These are phyloP conservation scores for Lycia hirtaria DNA, from an alignment of 2,888 invertebrate species.

Conservation along the genomic window DNA sequence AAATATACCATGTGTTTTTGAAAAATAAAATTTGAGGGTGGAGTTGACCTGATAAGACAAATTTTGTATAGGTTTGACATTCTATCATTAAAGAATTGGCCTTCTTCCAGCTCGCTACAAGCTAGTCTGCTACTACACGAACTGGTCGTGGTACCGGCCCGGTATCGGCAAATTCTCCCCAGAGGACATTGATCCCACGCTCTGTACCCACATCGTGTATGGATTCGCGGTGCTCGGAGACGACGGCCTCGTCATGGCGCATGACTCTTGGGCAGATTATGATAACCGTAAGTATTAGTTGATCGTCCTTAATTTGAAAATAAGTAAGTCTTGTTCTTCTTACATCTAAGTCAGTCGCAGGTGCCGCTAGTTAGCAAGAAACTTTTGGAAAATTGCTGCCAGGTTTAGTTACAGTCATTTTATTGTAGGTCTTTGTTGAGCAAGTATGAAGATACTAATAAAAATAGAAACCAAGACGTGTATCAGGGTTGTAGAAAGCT, in stretches of 20 bases:
- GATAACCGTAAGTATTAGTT: slow-evolving; percentile 89
- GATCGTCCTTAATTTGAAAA: not conserved
- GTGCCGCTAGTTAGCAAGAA: no score
- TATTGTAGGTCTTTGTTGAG: no score
- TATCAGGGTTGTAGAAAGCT: no score
- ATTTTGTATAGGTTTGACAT: no score
- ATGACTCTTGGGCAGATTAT: slow-evolving; percentile 96
- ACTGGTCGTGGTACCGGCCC: slow-evolving; percentile 96
- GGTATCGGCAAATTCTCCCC: slow-evolving; percentile 93
- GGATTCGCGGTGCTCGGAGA: slow-evolving; percentile 96
- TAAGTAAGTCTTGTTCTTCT: not conserved
- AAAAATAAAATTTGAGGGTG: no score
- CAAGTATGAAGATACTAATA: no score
- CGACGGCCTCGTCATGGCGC: slow-evolving; percentile 91
- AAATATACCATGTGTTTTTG: no score
- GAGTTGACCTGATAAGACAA: no score
- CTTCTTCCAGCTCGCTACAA: slow-evolving; percentile 88
- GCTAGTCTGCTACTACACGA: slow-evolving; percentile 96
- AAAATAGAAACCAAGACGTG: no score
- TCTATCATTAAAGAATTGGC: not conserved
- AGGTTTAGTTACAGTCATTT: no score
- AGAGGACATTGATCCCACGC: slow-evolving; percentile 93
- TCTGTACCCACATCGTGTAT: slow-evolving; percentile 97
- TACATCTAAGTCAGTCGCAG: not conserved
- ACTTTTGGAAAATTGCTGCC: no score